phyloP scores from a whole-genome alignment of 1,140 invertebrate genomes.

The Aleiodes sp. region DNA sequence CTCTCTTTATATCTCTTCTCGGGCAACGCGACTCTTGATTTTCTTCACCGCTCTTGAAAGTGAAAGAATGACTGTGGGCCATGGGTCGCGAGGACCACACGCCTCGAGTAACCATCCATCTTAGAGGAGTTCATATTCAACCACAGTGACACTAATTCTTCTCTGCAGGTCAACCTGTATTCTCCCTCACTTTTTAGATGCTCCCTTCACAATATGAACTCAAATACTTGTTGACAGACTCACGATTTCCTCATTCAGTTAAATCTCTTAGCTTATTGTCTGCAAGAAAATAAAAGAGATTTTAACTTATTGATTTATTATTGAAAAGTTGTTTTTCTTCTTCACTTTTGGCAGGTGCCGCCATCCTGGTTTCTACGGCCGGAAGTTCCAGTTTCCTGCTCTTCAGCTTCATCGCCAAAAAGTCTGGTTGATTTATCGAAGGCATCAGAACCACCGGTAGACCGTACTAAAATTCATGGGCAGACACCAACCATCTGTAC shows the following conservation, averaged over 20 bases:
- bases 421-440: constrained; percentile 46
- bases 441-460: constrained; percentile 41
- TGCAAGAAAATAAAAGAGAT: background rate
- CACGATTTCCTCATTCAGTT: constrained; percentile 6
- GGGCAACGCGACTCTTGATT: constrained; percentile 3
- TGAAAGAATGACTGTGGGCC: constrained; percentile 25
- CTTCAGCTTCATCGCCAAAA: constrained; percentile 44
- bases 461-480: constrained; percentile 56
- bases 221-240: constrained; percentile 21
- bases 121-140: constrained; percentile 54
- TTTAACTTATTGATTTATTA: too few species aligned
- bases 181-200: constrained; percentile 34
- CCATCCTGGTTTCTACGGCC: constrained; percentile 57
- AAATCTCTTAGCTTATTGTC: constrained; percentile 15
- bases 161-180: constrained; percentile 8
- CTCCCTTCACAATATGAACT: background rate
- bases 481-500: constrained; percentile 61
- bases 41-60: constrained; percentile 23
- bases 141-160: constrained; percentile 55
- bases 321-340: too few species aligned
- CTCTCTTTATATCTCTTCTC: constrained; percentile 38
- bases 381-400: constrained; percentile 46
- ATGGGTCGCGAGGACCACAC: constrained; percentile 54
- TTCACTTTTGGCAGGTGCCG: constrained; percentile 54
- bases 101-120: constrained; percentile 56